Conservation (phyloP, 2,113 vertebrate genomes). For the Camelus bactrianus region DNA sequence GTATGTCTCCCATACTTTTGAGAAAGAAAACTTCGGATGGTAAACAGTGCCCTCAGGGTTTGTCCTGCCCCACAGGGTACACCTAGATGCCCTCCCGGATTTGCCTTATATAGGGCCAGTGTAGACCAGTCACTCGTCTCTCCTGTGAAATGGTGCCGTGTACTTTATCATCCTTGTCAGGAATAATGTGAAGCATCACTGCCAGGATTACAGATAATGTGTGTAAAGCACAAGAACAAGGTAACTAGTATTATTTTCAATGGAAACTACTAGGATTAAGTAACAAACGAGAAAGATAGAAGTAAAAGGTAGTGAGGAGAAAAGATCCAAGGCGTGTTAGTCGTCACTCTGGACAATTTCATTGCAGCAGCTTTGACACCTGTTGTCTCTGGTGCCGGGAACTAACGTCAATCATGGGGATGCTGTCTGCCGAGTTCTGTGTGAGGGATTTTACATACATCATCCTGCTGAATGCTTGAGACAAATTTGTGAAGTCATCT, state of each 20-base stretch:
- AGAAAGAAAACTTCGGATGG: slow-evolving; percentile 41
- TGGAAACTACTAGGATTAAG: background rate
- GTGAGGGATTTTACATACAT: background rate
- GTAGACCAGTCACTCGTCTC: background rate
- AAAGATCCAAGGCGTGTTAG: background rate
- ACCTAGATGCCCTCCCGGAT: background rate
- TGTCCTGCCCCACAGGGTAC: background rate
- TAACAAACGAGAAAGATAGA: background rate
- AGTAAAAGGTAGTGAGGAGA: background rate
- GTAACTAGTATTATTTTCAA: background rate
- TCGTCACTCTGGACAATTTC: background rate
- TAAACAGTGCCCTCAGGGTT: background rate
- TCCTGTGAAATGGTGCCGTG: background rate
- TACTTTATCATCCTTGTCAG: background rate
- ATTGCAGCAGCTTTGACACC: background rate
- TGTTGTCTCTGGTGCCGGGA: background rate
- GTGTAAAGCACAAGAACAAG: background rate
- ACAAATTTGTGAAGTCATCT: background rate
- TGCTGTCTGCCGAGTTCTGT: background rate
- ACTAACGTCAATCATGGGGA: background rate
- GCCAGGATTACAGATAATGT: background rate
- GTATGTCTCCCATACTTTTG: slow-evolving; percentile 46
- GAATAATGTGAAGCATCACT: background rate
- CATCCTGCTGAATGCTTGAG: background rate
- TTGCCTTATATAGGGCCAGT: background rate